Conservation (phyloP, 2,888 invertebrate genomes). For the Drosophila leonis region DNA sequence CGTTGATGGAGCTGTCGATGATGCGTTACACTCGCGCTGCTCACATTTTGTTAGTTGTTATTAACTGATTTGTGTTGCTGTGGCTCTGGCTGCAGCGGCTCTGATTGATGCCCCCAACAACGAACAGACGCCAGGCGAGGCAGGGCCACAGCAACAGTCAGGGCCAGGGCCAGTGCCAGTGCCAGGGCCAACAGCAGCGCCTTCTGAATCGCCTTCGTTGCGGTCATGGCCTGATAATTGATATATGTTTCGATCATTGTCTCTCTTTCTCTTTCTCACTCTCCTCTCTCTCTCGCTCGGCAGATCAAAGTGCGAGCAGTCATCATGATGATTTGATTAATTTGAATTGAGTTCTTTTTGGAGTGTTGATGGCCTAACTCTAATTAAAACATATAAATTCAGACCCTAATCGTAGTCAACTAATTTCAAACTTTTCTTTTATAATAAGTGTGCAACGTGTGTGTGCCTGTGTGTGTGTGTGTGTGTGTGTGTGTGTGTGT, state of each 20-base stretch:
- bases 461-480: not conserved
- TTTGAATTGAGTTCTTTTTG: constrained; percentile 54
- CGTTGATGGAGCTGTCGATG: constrained; percentile 67
- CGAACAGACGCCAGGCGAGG: constrained; percentile 36
- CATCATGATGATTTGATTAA: constrained; percentile 76
- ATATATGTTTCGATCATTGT: constrained; percentile 67
- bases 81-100: constrained; percentile 55
- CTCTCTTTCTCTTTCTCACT: constrained; percentile 12
- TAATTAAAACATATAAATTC: constrained; percentile 72
- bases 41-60: constrained; percentile 60
- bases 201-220: constrained; percentile 63
- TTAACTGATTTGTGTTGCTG: constrained; percentile 56
- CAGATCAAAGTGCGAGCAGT: constrained; percentile 68
- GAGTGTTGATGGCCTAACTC: constrained; percentile 21
- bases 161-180: constrained; percentile 26
- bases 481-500: not conserved
- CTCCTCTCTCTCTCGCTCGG: constrained; percentile 4
- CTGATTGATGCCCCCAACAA: constrained; percentile 72
- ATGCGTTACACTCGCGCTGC: constrained; percentile 49
- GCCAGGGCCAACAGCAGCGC: constrained; percentile 42
- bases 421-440: constrained; percentile 14
- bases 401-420: constrained; percentile 15
- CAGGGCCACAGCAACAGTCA: not conserved
- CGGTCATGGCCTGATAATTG: constrained; percentile 79
- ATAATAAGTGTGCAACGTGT: constrained; percentile 11